A percentile compares a stretch with the other conserved stretches of the same genome.
phyloP scores from a whole-genome alignment of 37 sponge, comb jelly and placozoan genomes.

The Amphimedon queenslandica region DNA sequence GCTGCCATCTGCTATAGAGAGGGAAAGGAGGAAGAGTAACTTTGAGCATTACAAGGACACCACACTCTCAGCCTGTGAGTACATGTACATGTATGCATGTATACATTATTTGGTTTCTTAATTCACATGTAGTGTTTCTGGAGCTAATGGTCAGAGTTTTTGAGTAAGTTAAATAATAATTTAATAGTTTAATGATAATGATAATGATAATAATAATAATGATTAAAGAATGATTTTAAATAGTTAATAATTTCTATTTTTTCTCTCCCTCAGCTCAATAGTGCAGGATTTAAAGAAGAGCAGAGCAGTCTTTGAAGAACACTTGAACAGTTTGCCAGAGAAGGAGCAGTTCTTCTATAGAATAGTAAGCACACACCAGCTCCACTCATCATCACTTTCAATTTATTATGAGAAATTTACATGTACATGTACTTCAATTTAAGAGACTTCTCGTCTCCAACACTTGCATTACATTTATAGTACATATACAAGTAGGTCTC shows the following conservation, averaged over 20 bases:
- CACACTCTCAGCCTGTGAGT: slow-evolving; percentile 24
- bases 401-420: too few relatives aligned
- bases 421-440: too few relatives aligned
- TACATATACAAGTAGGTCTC: not conserved
- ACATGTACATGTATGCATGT: not conserved
- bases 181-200: not conserved
- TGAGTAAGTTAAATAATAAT: slow-evolving; percentile 11
- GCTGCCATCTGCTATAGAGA: slow-evolving; percentile 6
- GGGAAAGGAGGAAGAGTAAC: slow-evolving; percentile 5
- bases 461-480: too few relatives aligned
- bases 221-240: too few relatives aligned
- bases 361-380: too few relatives aligned
- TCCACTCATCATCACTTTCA: too few relatives aligned
- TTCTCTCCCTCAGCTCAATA: not conserved
- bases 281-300: not conserved
- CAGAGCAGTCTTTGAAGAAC: not conserved
- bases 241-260: not conserved
- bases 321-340: not conserved
- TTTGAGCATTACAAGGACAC: slow-evolving; percentile 37
- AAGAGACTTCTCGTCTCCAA: too few relatives aligned
- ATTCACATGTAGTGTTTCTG: slow-evolving; percentile 39
- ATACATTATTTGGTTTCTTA: not conserved
- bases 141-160: slow-evolving; percentile 59
- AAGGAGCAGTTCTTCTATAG: not conserved
- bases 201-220: not conserved